Evolutionary conservation across 2,888 invertebrate species (phyloP).

Genomic region (Chymomyza fuscimana): DNA sequence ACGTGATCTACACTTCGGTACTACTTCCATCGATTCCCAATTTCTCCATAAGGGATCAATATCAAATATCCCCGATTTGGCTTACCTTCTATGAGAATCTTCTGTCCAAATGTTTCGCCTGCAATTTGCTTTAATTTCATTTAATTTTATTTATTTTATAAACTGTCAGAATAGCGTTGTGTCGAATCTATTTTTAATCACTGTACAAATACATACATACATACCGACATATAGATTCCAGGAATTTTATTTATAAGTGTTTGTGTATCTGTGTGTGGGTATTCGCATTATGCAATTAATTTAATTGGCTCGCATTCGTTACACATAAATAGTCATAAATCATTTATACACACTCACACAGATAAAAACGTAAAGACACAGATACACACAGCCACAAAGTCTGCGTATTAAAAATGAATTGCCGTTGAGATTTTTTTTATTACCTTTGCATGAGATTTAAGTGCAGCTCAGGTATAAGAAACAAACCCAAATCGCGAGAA

Average conservation of each 20-base stretch:
- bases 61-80: no score
- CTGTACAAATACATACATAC: background rate
- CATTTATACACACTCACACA: slow-evolving; percentile 38
- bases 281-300: slow-evolving; percentile 36
- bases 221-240: background rate
- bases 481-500: slow-evolving; percentile 18
- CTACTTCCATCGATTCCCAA: no score
- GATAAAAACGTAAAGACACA: background rate
- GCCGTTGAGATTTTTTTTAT: slow-evolving; percentile 39
- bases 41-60: no score
- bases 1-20: no score
- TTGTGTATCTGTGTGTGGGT: slow-evolving; percentile 12
- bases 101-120: no score
- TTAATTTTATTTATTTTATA: no score
- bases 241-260: background rate
- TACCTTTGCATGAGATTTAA: slow-evolving; percentile 48
- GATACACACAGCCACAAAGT: slow-evolving; percentile 35
- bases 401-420: slow-evolving; percentile 29
- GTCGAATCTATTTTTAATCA: no score
- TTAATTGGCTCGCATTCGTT: slow-evolving; percentile 43
- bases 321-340: slow-evolving; percentile 48
- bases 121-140: no score
- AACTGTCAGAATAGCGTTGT: no score
- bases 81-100: no score
- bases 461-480: slow-evolving; percentile 34